A percentile compares a stretch with the other conserved stretches of the same genome.
Conservation (phyloP, 2,113 vertebrate species). For the Ahaetulla prasina region DNA sequence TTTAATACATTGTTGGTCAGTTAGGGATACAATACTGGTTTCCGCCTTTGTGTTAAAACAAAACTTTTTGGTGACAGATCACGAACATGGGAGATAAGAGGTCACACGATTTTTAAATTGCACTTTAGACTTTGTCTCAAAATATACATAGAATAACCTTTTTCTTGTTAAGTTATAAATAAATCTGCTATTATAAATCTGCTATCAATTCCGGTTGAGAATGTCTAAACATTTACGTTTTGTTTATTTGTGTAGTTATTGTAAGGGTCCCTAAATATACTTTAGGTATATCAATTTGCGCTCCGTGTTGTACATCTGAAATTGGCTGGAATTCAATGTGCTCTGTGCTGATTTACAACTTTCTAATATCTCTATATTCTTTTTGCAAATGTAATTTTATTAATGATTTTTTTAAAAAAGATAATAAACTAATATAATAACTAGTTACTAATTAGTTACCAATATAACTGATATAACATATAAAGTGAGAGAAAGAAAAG, state of each 20-base stretch:
- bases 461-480: not conserved
- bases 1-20: not conserved
- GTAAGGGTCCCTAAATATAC: not conserved
- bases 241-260: not conserved
- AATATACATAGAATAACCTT: not conserved
- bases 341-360: not conserved
- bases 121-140: not conserved
- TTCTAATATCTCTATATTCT: not conserved
- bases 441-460: not conserved
- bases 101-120: not conserved
- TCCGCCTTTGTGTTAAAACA: not conserved
- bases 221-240: not conserved
- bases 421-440: not conserved
- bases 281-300: too few species aligned
- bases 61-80: not conserved
- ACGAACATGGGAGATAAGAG: not conserved
- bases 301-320: not conserved
- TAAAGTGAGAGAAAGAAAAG: not conserved
- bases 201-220: not conserved
- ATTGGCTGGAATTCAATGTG: not conserved
- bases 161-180: not conserved
- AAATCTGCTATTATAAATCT: not conserved
- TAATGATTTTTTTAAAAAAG: not conserved
- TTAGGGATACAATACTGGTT: not conserved
- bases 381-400: not conserved